Evolutionary conservation across 1,140 invertebrate genomes (phyloP).

Genomic region (Chionoecetes opilio): DNA sequence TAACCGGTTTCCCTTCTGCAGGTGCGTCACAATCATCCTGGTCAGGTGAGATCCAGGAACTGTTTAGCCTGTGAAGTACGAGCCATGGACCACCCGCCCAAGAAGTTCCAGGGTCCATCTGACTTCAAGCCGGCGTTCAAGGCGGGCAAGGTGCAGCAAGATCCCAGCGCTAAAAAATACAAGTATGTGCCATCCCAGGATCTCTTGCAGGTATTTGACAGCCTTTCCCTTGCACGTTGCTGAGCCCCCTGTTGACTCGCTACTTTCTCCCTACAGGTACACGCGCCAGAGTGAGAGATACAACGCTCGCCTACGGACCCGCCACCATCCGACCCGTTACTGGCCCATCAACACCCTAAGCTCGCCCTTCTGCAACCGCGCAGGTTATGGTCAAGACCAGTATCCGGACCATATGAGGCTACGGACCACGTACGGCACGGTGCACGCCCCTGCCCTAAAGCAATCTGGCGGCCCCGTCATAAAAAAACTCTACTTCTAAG

Average conservation of each 20-base stretch:
- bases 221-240: not conserved
- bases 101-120: slow-evolving; percentile 71
- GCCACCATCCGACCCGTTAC: slow-evolving; percentile 53
- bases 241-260: not conserved
- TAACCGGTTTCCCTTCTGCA: not conserved
- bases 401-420: slow-evolving; percentile 77
- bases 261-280: slow-evolving; percentile 60
- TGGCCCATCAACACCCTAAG: slow-evolving; percentile 79
- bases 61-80: slow-evolving; percentile 76
- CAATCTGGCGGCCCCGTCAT: slow-evolving; percentile 54
- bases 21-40: slow-evolving; percentile 68
- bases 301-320: slow-evolving; percentile 57
- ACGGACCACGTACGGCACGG: slow-evolving; percentile 67
- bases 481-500: slow-evolving; percentile 72
- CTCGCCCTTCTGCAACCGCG: slow-evolving; percentile 76
- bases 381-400: slow-evolving; percentile 77
- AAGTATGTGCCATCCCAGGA: slow-evolving; percentile 33
- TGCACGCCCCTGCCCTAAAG: slow-evolving; percentile 43
- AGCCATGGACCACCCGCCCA: slow-evolving; percentile 71
- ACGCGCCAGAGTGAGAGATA: slow-evolving; percentile 67
- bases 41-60: slow-evolving; percentile 71
- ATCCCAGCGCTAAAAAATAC: not conserved
- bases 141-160: slow-evolving; percentile 63
- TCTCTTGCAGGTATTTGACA: not conserved
- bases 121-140: slow-evolving; percentile 73